These are phyloP conservation scores for Fragum whitleyi DNA, from an alignment of 2,888 invertebrate species.

Conservation along the genomic window DNA sequence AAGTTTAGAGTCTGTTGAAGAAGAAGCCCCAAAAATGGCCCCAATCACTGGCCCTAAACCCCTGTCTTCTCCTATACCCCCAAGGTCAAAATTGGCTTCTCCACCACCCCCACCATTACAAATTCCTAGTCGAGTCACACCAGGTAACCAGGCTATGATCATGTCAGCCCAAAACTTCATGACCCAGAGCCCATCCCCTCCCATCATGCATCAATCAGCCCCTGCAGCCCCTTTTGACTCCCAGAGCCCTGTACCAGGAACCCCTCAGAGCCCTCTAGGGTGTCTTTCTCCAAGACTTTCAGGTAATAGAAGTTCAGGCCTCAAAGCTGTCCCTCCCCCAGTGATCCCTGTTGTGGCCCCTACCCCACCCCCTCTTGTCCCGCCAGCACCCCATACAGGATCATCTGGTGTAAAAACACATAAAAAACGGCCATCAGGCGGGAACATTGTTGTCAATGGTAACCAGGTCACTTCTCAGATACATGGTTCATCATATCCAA, in stretches of 20 bases:
- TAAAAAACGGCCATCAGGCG: conserved; percentile 60
- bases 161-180: conserved; percentile 46
- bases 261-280: conserved; percentile 44
- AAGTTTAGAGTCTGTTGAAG: conserved; percentile 65
- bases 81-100: conserved; percentile 26
- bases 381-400: conserved; percentile 55
- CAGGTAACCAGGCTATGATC: conserved; percentile 41
- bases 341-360: conserved; percentile 40
- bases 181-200: conserved; percentile 38
- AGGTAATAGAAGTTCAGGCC: conserved; percentile 44
- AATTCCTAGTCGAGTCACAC: conserved; percentile 5
- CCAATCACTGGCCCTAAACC: conserved; percentile 41
- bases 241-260: conserved; percentile 43
- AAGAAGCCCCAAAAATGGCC: conserved; percentile 31
- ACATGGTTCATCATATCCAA: conserved; percentile 42
- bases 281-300: conserved; percentile 59
- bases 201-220: conserved; percentile 44
- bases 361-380: conserved; percentile 54
- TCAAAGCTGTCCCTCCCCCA: conserved; percentile 63
- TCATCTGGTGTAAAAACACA: conserved; percentile 45
- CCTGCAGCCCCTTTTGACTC: conserved; percentile 31
- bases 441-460: conserved; percentile 61
- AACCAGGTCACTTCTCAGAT: conserved; percentile 53
- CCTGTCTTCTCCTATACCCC: conserved; percentile 56
- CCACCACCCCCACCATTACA: conserved; percentile 36